phyloP scores from a whole-genome alignment of 2,113 vertebrate species.

The Hyperoodon ampullatus region DNA sequence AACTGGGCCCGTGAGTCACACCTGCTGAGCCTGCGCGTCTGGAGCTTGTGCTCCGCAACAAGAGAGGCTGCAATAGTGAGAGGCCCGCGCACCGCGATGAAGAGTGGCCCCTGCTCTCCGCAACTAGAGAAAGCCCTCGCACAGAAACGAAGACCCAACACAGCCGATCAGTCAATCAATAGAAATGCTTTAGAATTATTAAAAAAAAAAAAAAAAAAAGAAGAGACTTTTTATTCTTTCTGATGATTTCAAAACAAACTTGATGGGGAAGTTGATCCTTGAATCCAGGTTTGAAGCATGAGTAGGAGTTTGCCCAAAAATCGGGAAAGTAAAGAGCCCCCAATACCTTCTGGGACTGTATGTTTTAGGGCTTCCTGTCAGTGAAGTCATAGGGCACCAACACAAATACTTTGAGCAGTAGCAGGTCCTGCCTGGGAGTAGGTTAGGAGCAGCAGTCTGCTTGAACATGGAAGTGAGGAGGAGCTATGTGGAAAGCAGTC shows the following conservation, averaged over 20 bases:
- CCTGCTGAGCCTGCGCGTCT: no score
- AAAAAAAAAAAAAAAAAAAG: no score
- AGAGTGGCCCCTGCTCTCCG: no score
- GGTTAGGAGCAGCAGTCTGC: no score
- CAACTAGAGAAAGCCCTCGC: no score
- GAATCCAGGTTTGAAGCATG: neutral
- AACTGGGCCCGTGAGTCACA: no score
- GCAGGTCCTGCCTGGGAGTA: rapidly evolving
- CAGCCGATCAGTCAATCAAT: no score
- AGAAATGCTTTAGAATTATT: no score
- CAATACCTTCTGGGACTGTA: neutral
- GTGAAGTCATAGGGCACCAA: neutral
- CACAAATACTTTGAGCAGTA: neutral
- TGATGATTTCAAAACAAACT: neutral
- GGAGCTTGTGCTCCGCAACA: no score
- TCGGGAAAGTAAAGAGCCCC: neutral
- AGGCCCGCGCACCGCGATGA: no score
- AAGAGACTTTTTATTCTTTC: neutral
- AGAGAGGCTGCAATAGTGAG: no score
- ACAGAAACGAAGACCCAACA: no score
- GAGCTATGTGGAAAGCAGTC: neutral
- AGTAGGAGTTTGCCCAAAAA: neutral
- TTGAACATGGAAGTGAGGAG: neutral
- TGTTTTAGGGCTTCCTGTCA: neutral
- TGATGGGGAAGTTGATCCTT: neutral